Evolutionary conservation across 92 coral and sea anemone genomes (phyloP), one percentile per base, ranked within the genome.

Genomic region (Nematostella vectensis): DNA sequence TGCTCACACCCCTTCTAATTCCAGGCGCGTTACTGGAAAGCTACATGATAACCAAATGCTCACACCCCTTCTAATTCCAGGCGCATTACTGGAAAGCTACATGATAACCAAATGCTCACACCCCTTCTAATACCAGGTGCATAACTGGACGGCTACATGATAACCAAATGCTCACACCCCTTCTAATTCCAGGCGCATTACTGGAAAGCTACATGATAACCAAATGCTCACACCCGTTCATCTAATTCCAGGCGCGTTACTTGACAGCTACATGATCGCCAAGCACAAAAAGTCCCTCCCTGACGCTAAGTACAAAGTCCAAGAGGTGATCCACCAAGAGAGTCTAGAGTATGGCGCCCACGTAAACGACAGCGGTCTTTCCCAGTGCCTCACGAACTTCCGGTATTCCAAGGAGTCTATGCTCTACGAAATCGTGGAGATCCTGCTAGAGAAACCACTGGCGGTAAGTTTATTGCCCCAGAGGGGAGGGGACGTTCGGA

Each of bases 261-360:
- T 91, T 76, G 98, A 91, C 44, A 77, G 88, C 10, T 86, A 81
- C 33, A 45, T 70, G 50, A 68, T 83, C 22, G 78, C 74, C 23
- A 57, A 70, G 33, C 55, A 24, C 55, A 68, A 68, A 44, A 47
- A 51, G 3, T 36, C 58, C 31, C 27, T 50, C 40, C 82, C 87
- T 20, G 58, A 67, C 58, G 66, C 67, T 9, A 65, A 89, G 62
- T 85, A 68, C 57, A 80, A 76, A 58, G 82, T 75, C 15, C 88
- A 86, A 28, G 76, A 78, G 30, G 71, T 87, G 17, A 59, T 84
- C 57, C 73, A 70, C 36, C 82, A 66, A 20, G 87, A 80, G 20
- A 60, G 64, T 39, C 61, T 75, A 49, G 83, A 83, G 21, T 89
- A 89, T 55, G 94, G 96, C 10, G 79, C 84, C 26, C 54, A 75